Percentiles rank a stretch among this genome's conserved stretches.
Evolutionary conservation across 1,140 invertebrate species (phyloP).

Genomic region (Calliopsis andreniformis): DNA sequence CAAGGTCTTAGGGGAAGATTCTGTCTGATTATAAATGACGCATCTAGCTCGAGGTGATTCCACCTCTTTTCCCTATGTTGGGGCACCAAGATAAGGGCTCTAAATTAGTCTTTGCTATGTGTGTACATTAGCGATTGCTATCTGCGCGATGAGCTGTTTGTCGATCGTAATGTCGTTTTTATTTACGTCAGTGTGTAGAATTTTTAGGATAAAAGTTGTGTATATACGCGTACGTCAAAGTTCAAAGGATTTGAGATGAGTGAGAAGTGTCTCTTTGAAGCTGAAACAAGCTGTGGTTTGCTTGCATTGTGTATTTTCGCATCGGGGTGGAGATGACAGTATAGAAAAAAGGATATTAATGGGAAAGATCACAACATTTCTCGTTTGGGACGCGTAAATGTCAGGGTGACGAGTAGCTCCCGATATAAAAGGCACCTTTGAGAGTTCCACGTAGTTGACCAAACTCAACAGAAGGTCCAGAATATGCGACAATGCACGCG

Average conservation of each 20-base stretch:
- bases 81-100: conserved; percentile 66
- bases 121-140: conserved; percentile 66
- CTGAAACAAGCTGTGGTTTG: neutral
- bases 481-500: no score
- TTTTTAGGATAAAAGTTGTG: conserved; percentile 1
- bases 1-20: neutral
- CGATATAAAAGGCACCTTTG: no score
- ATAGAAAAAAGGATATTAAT: no score
- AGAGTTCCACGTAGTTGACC: no score
- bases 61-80: conserved; percentile 14
- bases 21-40: neutral
- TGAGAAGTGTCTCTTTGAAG: neutral
- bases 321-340: no score
- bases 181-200: conserved; percentile 57
- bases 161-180: conserved; percentile 50
- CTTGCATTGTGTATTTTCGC: no score
- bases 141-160: conserved; percentile 58
- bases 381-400: neutral
- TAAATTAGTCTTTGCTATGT: conserved; percentile 71
- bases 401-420: neutral
- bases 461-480: no score
- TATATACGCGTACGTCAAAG: neutral
- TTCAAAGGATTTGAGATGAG: neutral
- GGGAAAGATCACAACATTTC: no score
- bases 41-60: neutral